Percentiles rank a stretch among this genome's conserved stretches.
Evolutionary conservation across 1,140 invertebrate species (phyloP).

Genomic region (Armadillidium nasatum): DNA sequence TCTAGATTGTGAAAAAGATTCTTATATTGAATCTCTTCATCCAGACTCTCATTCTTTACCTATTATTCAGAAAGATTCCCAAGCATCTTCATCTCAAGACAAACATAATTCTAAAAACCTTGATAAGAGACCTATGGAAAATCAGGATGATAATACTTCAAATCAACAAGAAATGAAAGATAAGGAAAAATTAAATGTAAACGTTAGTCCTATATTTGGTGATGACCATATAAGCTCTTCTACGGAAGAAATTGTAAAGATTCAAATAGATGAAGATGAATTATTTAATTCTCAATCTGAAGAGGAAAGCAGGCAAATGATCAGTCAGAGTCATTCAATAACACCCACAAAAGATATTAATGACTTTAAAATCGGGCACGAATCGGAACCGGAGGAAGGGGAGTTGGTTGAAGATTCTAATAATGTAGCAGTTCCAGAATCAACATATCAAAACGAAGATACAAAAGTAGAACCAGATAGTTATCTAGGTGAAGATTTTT

Average conservation of each 20-base stretch:
- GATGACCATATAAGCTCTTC: neutral
- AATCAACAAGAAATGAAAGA: neutral
- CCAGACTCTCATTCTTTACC: too few species aligned
- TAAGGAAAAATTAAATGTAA: neutral
- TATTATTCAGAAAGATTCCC: too few species aligned
- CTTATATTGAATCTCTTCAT: too few species aligned
- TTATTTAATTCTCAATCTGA: neutral
- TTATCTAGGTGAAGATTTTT: neutral
- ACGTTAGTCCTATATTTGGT: neutral
- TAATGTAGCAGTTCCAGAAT: neutral
- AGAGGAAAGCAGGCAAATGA: neutral
- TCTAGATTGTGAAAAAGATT: too few species aligned
- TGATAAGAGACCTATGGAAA: neutral
- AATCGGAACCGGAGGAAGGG: neutral
- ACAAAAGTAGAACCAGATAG: neutral
- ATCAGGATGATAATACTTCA: neutral
- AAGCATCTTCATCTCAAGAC: too few species aligned
- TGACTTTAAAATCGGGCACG: neutral
- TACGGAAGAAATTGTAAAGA: neutral
- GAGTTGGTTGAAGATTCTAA: neutral
- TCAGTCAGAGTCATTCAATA: neutral
- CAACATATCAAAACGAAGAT: neutral
- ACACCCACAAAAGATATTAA: neutral
- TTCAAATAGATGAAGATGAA: neutral
- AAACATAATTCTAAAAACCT: neutral